A percentile compares a stretch with the other conserved stretches of the same genome.
phyloP scores from a whole-genome alignment of 2,113 vertebrate genomes.

The Melospiza melodia region DNA sequence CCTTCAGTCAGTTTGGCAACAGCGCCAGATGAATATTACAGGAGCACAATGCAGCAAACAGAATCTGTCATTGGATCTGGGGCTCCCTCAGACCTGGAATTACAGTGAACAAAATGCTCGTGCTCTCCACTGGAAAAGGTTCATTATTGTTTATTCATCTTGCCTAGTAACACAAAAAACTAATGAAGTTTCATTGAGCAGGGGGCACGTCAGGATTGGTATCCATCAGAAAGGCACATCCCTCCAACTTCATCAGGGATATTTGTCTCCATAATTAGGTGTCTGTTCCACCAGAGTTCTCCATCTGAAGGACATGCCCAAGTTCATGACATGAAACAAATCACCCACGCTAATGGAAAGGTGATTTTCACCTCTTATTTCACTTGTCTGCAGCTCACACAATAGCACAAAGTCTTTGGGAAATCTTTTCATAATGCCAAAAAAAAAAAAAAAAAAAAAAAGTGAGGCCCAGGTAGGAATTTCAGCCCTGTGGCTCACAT shows the following conservation, averaged over 20 bases:
- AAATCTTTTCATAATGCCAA: background rate
- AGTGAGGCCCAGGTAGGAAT: background rate
- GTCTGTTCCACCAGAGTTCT: background rate
- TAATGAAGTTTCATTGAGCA: constrained; percentile 33
- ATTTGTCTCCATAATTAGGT: constrained; percentile 47
- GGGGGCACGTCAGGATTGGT: background rate
- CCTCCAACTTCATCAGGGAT: constrained; percentile 1
- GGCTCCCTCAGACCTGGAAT: constrained; percentile 38
- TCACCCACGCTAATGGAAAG: constrained; percentile 3
- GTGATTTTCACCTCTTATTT: background rate
- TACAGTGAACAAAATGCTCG: constrained; percentile 13
- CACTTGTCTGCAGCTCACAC: background rate
- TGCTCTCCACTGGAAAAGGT: constrained; percentile 20
- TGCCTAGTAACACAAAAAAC: background rate
- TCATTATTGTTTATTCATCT: constrained; percentile 64
- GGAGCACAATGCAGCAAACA: constrained; percentile 28
- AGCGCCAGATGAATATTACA: constrained; percentile 34
- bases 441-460: background rate
- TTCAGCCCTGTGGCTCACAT: background rate
- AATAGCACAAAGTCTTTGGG: background rate
- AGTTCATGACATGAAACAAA: constrained; percentile 26
- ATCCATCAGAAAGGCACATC: constrained; percentile 19
- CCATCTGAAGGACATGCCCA: constrained; percentile 31
- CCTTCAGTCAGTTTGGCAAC: constrained; percentile 48
- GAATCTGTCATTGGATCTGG: constrained; percentile 17